These are phyloP conservation scores for Phyto melanocephala DNA, from an alignment of 2,888 invertebrate species.

Conservation along the genomic window DNA sequence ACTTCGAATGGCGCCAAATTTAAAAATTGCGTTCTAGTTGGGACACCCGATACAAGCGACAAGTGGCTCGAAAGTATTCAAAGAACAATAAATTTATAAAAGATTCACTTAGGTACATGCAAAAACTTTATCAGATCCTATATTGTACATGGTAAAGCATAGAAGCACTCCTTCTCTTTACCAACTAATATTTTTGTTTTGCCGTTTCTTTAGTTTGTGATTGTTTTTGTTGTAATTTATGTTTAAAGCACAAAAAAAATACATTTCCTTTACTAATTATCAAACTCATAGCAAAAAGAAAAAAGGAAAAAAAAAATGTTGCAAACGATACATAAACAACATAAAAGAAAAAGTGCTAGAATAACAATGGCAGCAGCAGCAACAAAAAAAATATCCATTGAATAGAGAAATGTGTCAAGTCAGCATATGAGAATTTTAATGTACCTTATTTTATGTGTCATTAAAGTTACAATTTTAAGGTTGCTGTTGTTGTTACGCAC, in stretches of 20 bases:
- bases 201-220: conserved; percentile 1
- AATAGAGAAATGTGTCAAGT: conserved; percentile 16
- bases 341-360: neutral
- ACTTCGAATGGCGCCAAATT: too few relatives aligned
- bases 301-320: neutral
- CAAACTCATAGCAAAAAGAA: neutral
- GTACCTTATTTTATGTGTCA: conserved; percentile 36
- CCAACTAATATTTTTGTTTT: neutral
- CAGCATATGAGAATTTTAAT: conserved; percentile 37
- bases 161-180: neutral
- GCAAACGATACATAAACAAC: neutral
- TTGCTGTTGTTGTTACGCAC: conserved; percentile 5
- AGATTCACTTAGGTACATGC: too few relatives aligned
- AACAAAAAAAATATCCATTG: neutral
- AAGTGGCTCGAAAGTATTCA: too few relatives aligned
- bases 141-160: too few relatives aligned
- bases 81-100: too few relatives aligned
- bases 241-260: neutral
- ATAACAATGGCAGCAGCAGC: neutral
- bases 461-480: conserved; percentile 24
- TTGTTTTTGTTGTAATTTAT: conserved; percentile 40
- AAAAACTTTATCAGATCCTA: too few relatives aligned
- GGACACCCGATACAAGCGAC: too few relatives aligned
- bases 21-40: too few relatives aligned
- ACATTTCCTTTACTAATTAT: conserved; percentile 41